These are phyloP conservation scores for Drosophila neutralis DNA, from an alignment of 2,888 invertebrate genomes.

Conservation along the genomic window DNA sequence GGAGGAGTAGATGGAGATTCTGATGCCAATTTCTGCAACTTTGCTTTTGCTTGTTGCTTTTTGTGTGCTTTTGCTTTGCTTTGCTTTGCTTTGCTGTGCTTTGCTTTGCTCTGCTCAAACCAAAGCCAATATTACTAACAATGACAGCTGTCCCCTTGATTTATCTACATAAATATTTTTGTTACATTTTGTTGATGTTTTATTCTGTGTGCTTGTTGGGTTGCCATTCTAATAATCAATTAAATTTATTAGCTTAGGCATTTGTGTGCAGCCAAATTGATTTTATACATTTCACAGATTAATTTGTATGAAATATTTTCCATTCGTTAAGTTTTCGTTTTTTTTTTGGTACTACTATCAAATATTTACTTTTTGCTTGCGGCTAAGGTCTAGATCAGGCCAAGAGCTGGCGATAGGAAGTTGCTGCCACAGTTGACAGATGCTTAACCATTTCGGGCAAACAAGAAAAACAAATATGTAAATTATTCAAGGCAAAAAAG, in stretches of 20 bases:
- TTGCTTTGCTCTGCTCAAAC: constrained; percentile 18
- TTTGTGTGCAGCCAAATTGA: constrained; percentile 30
- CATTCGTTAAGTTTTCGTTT: not conserved
- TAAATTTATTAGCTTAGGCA: constrained; percentile 44
- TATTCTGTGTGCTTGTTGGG: not conserved
- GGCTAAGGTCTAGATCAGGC: not conserved
- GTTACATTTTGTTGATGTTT: not conserved
- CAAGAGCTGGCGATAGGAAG: not conserved
- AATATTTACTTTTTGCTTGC: constrained; percentile 33
- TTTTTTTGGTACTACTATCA: not conserved
- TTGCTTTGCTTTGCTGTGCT: constrained; percentile 11
- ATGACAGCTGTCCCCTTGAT: constrained; percentile 29
- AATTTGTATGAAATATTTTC: constrained; percentile 42
- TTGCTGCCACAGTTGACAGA: not conserved
- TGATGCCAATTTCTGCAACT: not conserved
- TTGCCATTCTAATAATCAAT: constrained; percentile 12
- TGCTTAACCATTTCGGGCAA: not conserved
- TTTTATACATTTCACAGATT: constrained; percentile 38
- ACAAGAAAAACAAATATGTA: not conserved
- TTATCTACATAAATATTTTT: constrained; percentile 42
- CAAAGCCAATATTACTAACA: constrained; percentile 31
- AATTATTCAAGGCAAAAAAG: not conserved
- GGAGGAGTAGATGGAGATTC: not conserved
- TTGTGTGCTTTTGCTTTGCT: constrained; percentile 10
- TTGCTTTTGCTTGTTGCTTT: constrained; percentile 24